Percentiles rank a stretch among this genome's conserved stretches.
These are phyloP conservation scores for Chrysoperla carnea DNA, from an alignment of 1,140 invertebrate species.

Conservation along the genomic window DNA sequence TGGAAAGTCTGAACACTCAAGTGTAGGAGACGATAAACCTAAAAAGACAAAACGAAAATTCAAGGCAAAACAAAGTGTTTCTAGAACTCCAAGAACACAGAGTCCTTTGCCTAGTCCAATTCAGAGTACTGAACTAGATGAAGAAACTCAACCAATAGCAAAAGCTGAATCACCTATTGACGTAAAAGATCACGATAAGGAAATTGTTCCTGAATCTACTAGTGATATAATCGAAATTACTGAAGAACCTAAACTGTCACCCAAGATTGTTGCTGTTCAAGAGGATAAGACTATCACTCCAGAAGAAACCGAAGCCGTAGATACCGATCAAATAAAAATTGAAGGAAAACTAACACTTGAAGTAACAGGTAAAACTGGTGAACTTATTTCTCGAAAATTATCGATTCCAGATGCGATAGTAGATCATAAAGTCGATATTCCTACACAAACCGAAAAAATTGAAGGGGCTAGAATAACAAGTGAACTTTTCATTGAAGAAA, in stretches of 20 bases:
- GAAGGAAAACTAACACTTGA: slow-evolving; percentile 1
- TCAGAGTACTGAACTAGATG: too few species aligned
- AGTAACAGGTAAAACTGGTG: not conserved
- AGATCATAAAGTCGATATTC: not conserved
- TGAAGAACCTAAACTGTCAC: not conserved
- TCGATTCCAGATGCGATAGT: not conserved
- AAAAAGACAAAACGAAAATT: slow-evolving; percentile 2
- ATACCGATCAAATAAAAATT: not conserved
- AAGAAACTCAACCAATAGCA: too few species aligned
- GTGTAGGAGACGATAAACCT: not conserved
- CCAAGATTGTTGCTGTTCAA: not conserved
- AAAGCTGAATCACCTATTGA: not conserved
- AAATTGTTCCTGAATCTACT: not conserved
- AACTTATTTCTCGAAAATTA: slow-evolving; percentile 1
- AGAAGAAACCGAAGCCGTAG: not conserved
- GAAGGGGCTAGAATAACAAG: not conserved
- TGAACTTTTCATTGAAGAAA: not conserved
- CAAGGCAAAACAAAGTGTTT: not conserved
- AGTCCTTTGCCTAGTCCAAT: not conserved
- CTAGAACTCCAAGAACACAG: slow-evolving; percentile 1
- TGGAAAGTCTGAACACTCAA: not conserved
- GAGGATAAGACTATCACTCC: not conserved
- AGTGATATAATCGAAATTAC: not conserved
- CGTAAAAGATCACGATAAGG: not conserved
- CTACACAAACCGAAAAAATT: not conserved